phyloP scores from a whole-genome alignment of 1,140 invertebrate species.

The Drusus annulatus region DNA sequence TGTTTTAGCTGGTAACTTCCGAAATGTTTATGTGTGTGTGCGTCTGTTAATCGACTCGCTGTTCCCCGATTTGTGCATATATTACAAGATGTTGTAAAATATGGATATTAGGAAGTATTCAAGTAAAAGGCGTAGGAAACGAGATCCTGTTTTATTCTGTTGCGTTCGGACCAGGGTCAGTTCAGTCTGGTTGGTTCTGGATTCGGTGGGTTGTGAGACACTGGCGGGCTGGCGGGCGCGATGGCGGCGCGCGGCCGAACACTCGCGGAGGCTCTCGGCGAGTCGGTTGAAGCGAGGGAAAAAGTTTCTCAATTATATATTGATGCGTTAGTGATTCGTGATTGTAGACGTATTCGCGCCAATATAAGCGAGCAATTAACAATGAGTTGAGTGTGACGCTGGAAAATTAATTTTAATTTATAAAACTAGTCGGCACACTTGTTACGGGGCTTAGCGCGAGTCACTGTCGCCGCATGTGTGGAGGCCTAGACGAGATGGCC shows the following conservation, averaged over 20 bases:
- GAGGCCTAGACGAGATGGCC: no score
- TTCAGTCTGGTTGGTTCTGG: conserved; percentile 37
- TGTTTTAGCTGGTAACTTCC: no score
- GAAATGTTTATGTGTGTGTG: no score
- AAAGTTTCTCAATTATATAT: neutral
- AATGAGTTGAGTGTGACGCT: conserved; percentile 15
- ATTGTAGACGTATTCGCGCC: neutral
- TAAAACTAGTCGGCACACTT: conserved; percentile 10
- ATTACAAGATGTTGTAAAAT: neutral
- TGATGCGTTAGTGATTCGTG: conserved; percentile 20
- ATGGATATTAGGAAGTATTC: neutral
- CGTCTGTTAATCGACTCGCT: no score
- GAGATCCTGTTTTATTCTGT: conserved; percentile 29
- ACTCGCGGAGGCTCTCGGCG: no score
- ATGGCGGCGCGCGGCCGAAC: neutral
- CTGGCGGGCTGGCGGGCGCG: neutral
- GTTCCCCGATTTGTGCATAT: no score
- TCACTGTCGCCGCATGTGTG: no score
- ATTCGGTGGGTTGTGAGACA: neutral
- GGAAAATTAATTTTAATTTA: conserved; percentile 32
- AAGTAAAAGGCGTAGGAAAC: neutral
- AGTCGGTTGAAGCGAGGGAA: neutral
- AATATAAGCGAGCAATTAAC: conserved; percentile 32
- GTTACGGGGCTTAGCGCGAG: neutral
- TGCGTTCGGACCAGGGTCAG: conserved; percentile 1